Base-by-base conservation (phyloP, 2,888 invertebrate species). In the Monoplex corrugatus region DNA sequence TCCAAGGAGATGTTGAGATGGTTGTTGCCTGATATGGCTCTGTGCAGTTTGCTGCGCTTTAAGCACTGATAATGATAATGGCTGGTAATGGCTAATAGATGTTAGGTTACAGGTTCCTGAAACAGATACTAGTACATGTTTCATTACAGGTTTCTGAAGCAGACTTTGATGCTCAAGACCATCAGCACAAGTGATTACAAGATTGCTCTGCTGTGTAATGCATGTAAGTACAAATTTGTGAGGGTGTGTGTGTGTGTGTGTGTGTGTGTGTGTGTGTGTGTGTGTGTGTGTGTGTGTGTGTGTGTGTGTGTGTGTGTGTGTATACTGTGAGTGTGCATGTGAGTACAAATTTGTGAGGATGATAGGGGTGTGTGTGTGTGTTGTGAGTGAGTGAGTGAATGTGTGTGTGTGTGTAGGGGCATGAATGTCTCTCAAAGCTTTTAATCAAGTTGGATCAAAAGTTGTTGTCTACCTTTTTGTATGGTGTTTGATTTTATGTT, bases 201-300 rank as follows among this genome's bases (percentile, higher is more conserved):
- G 90, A 98, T 99, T 92, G 98, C 99, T 0, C 96, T 99, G 50
- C 97, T 99, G 0, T 99, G 99, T 96, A 99, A 99, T 96, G 99
- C 99, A 0, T 99, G 96, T 96, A 93, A 95, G 96, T 95, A 86
- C 13, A 0, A 68, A 23, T 44, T 23, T 43, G 45, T 83, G 83
- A 32, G 45, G 44, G 82, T 50, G 45, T 45, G 32, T n/a, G 32
- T 40, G 23, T 68, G n/a, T 23, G 3, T 82, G 43, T 45, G 43
- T 2, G 44, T 82, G 82, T 44, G n/a, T 45, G 16, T 44, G 44
- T 44, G 82, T 45, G 82, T 82, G 44, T 82, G 82, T 82, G 82
- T 72, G 72, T 72, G 72, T 72, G 72, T 75, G 32, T 43, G 38
- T 32, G 1, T 44, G 82, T 2, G 44, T n/a, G 28, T 44, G n/a